Evolutionary conservation across 1,140 invertebrate genomes (phyloP).

Genomic region (Watersipora subatra): DNA sequence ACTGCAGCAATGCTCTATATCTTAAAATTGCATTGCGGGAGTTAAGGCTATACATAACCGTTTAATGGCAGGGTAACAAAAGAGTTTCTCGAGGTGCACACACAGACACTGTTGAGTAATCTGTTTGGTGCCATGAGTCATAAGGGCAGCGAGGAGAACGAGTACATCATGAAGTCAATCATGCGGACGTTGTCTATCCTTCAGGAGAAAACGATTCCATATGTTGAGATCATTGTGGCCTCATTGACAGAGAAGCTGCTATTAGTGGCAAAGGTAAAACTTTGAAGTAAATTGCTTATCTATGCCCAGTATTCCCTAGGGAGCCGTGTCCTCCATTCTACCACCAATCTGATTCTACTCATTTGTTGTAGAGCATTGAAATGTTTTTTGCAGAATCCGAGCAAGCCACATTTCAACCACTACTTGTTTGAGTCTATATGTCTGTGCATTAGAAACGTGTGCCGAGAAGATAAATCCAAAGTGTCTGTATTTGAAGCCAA

Average conservation of each 20-base stretch:
- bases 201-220: constrained; percentile 66
- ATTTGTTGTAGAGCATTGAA: too few species aligned
- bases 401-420: constrained; percentile 92
- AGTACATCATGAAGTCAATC: constrained; percentile 92
- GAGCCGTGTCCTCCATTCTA: too few species aligned
- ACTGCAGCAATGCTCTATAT: too few species aligned
- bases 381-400: constrained; percentile 65
- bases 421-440: constrained; percentile 88
- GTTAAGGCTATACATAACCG: too few species aligned
- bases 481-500: constrained; percentile 78
- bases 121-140: constrained; percentile 60
- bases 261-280: constrained; percentile 64
- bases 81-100: constrained; percentile 30
- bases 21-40: too few species aligned
- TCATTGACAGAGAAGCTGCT: constrained; percentile 70
- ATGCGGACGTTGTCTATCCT: constrained; percentile 73
- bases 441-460: constrained; percentile 70
- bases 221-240: constrained; percentile 60
- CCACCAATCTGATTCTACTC: too few species aligned
- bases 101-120: constrained; percentile 54
- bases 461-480: constrained; percentile 59
- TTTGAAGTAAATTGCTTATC: too few species aligned
- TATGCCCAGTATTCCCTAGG: too few species aligned
- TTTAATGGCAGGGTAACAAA: constrained; percentile 45
- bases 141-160: constrained; percentile 72